A percentile compares a stretch with the other conserved stretches of the same genome.
These are phyloP conservation scores for Drosophila carrolli DNA, from an alignment of 1,140 invertebrate species.

Conservation along the genomic window DNA sequence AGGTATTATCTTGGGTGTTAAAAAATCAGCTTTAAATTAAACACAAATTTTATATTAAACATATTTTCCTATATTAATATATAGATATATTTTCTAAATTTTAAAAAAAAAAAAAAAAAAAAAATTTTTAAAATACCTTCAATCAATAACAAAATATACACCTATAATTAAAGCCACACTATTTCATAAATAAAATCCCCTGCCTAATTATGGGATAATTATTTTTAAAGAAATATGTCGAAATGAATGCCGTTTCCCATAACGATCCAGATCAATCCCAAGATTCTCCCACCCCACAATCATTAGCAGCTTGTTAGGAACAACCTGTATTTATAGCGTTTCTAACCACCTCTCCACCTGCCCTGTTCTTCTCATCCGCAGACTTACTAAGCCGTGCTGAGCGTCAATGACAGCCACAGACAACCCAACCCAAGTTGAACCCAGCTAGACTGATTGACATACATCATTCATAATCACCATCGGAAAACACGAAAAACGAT, in stretches of 20 bases:
- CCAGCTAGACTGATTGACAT: conserved; percentile 79
- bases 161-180: no score
- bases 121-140: no score
- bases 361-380: conserved; percentile 28
- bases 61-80: no score
- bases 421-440: conserved; percentile 58
- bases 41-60: no score
- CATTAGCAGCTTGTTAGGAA: conserved; percentile 45
- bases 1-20: no score
- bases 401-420: conserved; percentile 53
- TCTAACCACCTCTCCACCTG: conserved; percentile 10
- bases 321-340: conserved; percentile 45
- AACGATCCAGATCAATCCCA: conserved; percentile 30
- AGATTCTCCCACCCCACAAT: conserved; percentile 7
- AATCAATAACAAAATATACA: no score
- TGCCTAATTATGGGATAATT: neutral
- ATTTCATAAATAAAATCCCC: no score
- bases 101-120: no score
- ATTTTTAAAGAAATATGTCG: neutral
- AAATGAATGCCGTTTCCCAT: neutral
- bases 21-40: no score
- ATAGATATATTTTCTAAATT: no score
- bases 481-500: conserved; percentile 9
- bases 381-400: conserved; percentile 67
- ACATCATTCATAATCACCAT: conserved; percentile 53